These are phyloP conservation scores for Protomyctophum bolini DNA, from an alignment of 2,113 vertebrate species.

Conservation along the genomic window DNA sequence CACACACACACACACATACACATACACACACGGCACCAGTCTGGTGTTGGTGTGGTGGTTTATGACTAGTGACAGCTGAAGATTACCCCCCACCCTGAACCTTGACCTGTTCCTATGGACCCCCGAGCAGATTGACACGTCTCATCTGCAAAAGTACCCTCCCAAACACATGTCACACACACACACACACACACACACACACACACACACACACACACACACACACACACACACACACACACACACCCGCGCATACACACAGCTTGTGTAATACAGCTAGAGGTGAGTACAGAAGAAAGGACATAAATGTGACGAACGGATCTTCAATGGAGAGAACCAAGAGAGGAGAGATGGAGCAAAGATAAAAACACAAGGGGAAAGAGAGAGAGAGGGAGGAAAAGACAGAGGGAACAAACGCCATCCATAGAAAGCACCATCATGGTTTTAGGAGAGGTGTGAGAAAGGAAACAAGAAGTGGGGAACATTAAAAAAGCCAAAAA, in stretches of 20 bases:
- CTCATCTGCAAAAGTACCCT: slow-evolving; percentile 64
- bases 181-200: background rate
- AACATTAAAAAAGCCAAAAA: no score
- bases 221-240: no score
- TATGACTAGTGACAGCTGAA: slow-evolving; percentile 76
- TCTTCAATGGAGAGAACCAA: background rate
- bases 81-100: slow-evolving; percentile 60
- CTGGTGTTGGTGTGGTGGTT: slow-evolving; percentile 46
- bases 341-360: background rate
- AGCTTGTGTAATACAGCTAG: no score
- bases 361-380: background rate
- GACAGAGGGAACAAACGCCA: no score
- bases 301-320: background rate
- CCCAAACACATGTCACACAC: background rate
- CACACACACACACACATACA: slow-evolving; percentile 7
- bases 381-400: background rate
- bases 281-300: no score
- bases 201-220: background rate
- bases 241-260: no score
- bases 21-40: background rate
- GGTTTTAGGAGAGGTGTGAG: no score
- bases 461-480: no score
- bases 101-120: slow-evolving; percentile 57
- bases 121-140: slow-evolving; percentile 67
- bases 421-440: no score